Evolutionary conservation across 1,140 invertebrate species (phyloP), one percentile per base, ranked within the genome.

Genomic region (Drosophila carrolli): DNA sequence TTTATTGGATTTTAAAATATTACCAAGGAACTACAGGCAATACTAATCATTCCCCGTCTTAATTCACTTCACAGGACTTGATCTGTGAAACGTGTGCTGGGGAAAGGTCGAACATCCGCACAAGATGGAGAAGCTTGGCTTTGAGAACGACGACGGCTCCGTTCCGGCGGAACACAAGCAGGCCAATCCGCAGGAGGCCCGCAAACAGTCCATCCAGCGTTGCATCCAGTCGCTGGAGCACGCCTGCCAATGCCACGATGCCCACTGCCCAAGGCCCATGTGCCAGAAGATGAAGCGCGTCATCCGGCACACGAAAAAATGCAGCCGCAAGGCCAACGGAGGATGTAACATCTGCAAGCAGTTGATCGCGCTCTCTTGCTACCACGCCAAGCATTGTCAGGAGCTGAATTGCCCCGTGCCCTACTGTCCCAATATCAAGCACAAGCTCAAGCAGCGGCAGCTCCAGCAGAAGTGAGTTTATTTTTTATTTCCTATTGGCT

Each of bases 211-310:
- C 19, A 19, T 19, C 19, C 19, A 19, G 19, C 19, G 1, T 19
- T 19, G 19, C 19, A 19, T 19, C 19, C 19, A 2, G 19, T 1
- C 19, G 19, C 19, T 19, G 19, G 19, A 2, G 19, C 19, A 19
- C 19, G 19, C 19, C 19, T 19, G 19, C 19, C 19, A 19, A 19
- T 19, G 19, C 2, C 19, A 19, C 19, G 19, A 99, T 93, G 98
- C 98, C 51, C 99, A 99, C 93, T 99, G 99, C 93, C 95, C 98
- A 48, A 93, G 99, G 71, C 96, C 97, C 9, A 98, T 97, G 75
- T 99, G 99, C 93, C 96, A 98, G 93, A 99, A 98, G 94, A 99
- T 99, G 98, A 99, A 99, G 94, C 95, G 98, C 61, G 98, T 99
- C 43, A 98, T 99, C 2, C 95, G 96, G 57, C 99, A 99, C 93